Conservation (phyloP, 2,888 invertebrate species). For the Aphodius sticticus region DNA sequence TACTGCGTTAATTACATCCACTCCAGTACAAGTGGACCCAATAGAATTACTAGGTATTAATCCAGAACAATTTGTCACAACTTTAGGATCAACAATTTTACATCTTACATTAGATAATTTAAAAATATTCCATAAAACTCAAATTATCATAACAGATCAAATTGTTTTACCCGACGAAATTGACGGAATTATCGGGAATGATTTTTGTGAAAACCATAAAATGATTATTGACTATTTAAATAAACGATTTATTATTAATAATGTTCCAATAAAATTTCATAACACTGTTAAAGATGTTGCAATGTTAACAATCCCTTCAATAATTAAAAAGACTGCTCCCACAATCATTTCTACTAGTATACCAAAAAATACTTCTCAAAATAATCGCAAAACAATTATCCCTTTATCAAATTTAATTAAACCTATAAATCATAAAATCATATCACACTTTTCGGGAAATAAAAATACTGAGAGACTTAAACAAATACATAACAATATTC, state of each 20-base stretch:
- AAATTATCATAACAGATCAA: conserved; percentile 10
- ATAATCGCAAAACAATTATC: neutral
- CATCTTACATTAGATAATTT: neutral
- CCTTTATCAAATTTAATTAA: neutral
- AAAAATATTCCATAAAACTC: conserved; percentile 18
- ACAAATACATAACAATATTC: conserved; percentile 7
- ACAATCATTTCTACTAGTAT: neutral
- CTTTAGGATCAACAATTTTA: conserved; percentile 9
- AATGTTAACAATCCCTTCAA: neutral
- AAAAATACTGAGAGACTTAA: neutral
- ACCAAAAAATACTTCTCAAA: neutral
- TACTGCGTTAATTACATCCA: conserved; percentile 7
- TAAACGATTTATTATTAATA: conserved; percentile 5
- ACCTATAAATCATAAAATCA: neutral
- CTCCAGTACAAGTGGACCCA: neutral
- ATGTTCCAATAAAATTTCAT: conserved; percentile 17
- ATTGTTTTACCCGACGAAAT: neutral
- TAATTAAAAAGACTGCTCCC: neutral
- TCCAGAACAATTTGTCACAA: neutral
- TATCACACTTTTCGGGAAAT: neutral
- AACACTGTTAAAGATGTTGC: neutral
- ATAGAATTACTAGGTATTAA: conserved; percentile 10
- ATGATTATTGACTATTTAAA: conserved; percentile 19
- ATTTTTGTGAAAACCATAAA: conserved; percentile 12
- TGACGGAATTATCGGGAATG: conserved; percentile 20